phyloP scores from a whole-genome alignment of 2,888 invertebrate species.

The Hydriomena furcata region DNA sequence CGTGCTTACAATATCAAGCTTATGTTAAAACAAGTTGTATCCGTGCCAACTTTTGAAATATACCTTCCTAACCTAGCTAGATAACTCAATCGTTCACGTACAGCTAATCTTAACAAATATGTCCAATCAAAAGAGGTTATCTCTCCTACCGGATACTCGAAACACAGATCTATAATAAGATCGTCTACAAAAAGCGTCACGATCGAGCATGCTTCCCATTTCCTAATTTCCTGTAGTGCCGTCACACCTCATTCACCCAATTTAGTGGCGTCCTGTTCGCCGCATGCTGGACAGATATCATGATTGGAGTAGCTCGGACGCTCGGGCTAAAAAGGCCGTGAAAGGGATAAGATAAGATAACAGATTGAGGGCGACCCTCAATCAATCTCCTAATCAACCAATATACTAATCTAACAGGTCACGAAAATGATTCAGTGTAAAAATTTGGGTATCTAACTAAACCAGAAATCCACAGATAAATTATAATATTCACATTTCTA shows the following conservation, averaged over 20 bases:
- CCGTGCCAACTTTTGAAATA: not conserved
- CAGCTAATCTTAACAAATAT: constrained; percentile 23
- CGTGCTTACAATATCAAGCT: too few relatives aligned
- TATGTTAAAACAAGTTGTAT: constrained; percentile 1
- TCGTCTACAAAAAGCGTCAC: constrained; percentile 38
- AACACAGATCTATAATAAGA: constrained; percentile 41
- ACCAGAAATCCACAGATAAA: too few relatives aligned
- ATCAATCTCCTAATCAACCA: too few relatives aligned
- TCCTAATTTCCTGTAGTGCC: constrained; percentile 65
- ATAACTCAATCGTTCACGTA: too few relatives aligned
- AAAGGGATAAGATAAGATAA: constrained; percentile 14
- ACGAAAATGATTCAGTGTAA: too few relatives aligned
- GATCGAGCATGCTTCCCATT: constrained; percentile 55
- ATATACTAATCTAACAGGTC: too few relatives aligned
- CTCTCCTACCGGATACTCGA: constrained; percentile 28
- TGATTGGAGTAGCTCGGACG: constrained; percentile 12
- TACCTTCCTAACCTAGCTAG: too few relatives aligned
- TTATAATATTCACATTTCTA: too few relatives aligned
- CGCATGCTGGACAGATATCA: constrained; percentile 17
- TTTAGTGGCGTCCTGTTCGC: constrained; percentile 50
- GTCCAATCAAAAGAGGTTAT: constrained; percentile 26
- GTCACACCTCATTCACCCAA: constrained; percentile 59
- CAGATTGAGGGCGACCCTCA: not conserved
- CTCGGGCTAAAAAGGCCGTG: constrained; percentile 12
- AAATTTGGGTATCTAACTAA: too few relatives aligned